Evolutionary conservation across 2,888 invertebrate species (phyloP), one percentile per base, ranked within the genome.

Genomic region (Ormia ochracea): DNA sequence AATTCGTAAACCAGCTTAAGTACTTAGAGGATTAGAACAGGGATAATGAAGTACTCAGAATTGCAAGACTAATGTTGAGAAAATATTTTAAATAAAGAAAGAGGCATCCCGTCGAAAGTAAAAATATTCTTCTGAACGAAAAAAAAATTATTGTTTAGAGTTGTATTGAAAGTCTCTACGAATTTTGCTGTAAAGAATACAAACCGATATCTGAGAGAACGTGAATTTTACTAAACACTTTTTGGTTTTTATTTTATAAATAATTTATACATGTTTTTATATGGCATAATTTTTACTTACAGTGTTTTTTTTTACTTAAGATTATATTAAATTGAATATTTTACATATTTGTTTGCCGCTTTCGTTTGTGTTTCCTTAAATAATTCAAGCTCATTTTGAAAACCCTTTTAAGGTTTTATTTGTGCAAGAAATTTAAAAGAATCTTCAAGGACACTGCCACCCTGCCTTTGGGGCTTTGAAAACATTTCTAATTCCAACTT

Each of bases 261-360:
- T n/a, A n/a, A 26, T 33, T 50, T 69, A 45, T 48, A 14, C 14
- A 50, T 41, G 33, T 12, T 10, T 10, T 50, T 50, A 17, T 58
- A 74, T 74, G 74, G 69, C 74, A 70, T 79, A 79, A 66, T 75
- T 79, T 74, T 70, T 74, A 69, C 12, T 70, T 75, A 65, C 69
- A n/a, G n/a, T n/a, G n/a, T n/a, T n/a, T n/a, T 56, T 41, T 78
- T 78, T 45, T 23, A 33, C 4, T 50, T 61, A n/a, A 38, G 9
- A 31, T 43, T 66, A 21, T 43, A 41, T 61, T 45, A 6, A 28
- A 26, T n/a, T 63, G 10, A n/a, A 28, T 58, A 56, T 26, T n/a
- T n/a, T 36, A 56, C 14, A 19, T 74, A 52, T 70, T 66, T 76
- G 52, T 76, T 76, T 77, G 76, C 63, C 63, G 69, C 76, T 77